Conservation (phyloP, 2,888 invertebrate species). For the Drosophila subsilvestris region DNA sequence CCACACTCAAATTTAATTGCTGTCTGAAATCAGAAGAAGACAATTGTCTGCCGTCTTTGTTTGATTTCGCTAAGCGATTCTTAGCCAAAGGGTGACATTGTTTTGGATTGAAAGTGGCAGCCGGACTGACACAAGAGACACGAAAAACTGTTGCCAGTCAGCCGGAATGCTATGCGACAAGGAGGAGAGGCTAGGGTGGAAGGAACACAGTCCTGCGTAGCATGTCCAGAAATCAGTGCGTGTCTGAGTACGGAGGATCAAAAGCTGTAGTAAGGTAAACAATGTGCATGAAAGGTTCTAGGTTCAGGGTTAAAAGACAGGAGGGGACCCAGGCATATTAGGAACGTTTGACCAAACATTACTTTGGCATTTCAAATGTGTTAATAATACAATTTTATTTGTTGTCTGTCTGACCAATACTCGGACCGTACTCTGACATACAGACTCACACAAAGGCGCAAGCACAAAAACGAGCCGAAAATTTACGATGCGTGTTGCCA, state of each 20-base stretch:
- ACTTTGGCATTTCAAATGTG: conserved; percentile 67
- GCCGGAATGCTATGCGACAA: background rate
- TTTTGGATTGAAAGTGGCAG: conserved; percentile 50
- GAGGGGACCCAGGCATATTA: conserved; percentile 47
- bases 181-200: background rate
- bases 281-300: conserved; percentile 55
- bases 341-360: conserved; percentile 74
- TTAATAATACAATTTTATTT: conserved; percentile 78
- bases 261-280: conserved; percentile 50
- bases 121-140: conserved; percentile 19
- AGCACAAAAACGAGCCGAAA: conserved; percentile 60
- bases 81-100: conserved; percentile 15
- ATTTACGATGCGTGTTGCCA: conserved; percentile 64
- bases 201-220: background rate
- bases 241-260: conserved; percentile 17
- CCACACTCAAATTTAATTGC: conserved; percentile 20
- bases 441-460: background rate
- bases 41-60: conserved; percentile 4
- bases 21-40: conserved; percentile 13
- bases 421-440: background rate
- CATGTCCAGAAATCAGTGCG: conserved; percentile 52
- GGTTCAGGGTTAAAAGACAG: background rate
- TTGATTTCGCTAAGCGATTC: conserved; percentile 34
- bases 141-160: conserved; percentile 16
- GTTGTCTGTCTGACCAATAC: conserved; percentile 39